Evolutionary conservation across 2,797 vertebrate species (phyloP).

Genomic region (Falco novaeseelandiae): DNA sequence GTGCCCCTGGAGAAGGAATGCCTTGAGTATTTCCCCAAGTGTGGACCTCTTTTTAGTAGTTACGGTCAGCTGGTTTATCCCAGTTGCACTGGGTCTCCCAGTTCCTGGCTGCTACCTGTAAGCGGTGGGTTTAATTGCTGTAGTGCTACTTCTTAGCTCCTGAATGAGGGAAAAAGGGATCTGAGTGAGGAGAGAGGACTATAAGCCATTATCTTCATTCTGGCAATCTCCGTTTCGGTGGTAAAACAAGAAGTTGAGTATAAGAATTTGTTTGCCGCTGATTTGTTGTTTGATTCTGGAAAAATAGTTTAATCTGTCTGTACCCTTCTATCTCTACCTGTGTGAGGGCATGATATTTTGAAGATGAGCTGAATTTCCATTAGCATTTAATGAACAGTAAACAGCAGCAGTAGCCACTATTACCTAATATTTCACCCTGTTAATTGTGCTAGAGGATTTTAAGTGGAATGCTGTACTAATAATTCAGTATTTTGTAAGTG

Average conservation of each 20-base stretch:
- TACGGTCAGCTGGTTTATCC: slow-evolving; percentile 21
- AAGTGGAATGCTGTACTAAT: background rate
- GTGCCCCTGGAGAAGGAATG: slow-evolving; percentile 14
- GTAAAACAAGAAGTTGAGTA: background rate
- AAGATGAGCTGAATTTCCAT: background rate
- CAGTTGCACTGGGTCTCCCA: slow-evolving; percentile 21
- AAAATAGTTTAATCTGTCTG: background rate
- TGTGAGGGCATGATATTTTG: background rate
- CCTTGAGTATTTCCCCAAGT: slow-evolving; percentile 9
- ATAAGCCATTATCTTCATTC: background rate
- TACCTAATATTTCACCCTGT: slow-evolving; percentile 8
- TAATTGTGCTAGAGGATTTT: background rate
- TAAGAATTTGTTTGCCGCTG: background rate
- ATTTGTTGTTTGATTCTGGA: background rate
- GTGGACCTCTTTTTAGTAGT: slow-evolving; percentile 32
- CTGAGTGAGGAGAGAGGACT: background rate
- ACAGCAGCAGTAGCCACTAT: background rate
- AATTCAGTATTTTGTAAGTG: background rate
- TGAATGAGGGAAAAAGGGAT: background rate
- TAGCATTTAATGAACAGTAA: background rate
- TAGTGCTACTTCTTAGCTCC: background rate
- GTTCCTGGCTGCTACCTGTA: background rate
- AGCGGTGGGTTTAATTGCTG: background rate
- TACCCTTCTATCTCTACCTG: background rate
- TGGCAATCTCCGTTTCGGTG: background rate